A percentile compares a stretch with the other conserved stretches of the same genome.
Conservation (phyloP, 2,888 invertebrate genomes). For the Rhabditoides inermis region DNA sequence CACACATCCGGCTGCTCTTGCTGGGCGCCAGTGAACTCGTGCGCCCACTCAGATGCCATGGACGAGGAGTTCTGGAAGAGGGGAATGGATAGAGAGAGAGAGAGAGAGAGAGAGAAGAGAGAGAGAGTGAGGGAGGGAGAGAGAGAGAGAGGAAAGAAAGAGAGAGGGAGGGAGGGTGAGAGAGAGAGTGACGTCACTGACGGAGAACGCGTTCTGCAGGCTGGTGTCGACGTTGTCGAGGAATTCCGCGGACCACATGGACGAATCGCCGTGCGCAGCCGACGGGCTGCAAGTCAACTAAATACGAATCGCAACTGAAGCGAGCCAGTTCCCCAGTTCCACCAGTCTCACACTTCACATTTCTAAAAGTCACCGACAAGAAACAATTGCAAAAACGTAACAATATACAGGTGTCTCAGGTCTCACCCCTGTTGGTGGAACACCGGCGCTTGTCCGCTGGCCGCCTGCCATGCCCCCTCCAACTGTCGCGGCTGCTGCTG, state of each 20-base stretch:
- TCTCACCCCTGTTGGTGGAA: slow-evolving; percentile 1
- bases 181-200: not conserved
- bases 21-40: slow-evolving; percentile 7
- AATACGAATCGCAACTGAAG: no score
- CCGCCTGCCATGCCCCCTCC: no score
- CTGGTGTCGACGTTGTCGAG: slow-evolving; percentile 31
- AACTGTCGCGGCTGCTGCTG: no score
- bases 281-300: slow-evolving; percentile 18
- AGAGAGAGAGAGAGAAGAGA: not conserved
- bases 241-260: slow-evolving; percentile 43
- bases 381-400: not conserved
- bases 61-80: not conserved
- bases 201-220: slow-evolving; percentile 1
- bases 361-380: slow-evolving; percentile 8
- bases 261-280: slow-evolving; percentile 11
- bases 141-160: not conserved
- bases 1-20: slow-evolving; percentile 12
- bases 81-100: not conserved
- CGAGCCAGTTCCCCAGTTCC: no score
- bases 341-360: no score
- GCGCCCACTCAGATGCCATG: slow-evolving; percentile 10
- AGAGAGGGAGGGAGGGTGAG: not conserved
- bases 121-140: not conserved
- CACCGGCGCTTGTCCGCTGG: no score
- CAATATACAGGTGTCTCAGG: not conserved